Percentiles rank a stretch among this genome's conserved stretches.
Conservation (phyloP, 2,888 invertebrate genomes). For the Drosophila prolongata region DNA sequence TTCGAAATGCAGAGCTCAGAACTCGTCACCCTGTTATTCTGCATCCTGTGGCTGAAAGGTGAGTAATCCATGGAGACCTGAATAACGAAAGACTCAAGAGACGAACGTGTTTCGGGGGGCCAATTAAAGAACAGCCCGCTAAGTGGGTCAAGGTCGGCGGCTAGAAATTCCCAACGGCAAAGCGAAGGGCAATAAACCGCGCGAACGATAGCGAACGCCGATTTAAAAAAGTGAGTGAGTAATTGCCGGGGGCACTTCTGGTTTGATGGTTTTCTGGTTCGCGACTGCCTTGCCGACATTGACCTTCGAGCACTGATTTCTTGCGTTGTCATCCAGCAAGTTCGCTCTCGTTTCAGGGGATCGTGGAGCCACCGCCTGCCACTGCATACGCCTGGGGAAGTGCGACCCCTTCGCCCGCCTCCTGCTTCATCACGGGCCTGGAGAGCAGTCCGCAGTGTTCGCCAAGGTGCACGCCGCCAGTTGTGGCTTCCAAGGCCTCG, state of each 20-base stretch:
- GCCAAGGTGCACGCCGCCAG: constrained; percentile 65
- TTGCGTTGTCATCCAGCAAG: constrained; percentile 31
- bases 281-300: constrained; percentile 47
- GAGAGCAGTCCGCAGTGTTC: constrained; percentile 63
- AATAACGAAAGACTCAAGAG: constrained; percentile 60
- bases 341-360: constrained; percentile 37
- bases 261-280: constrained; percentile 49
- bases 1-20: constrained; percentile 44
- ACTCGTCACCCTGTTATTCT: constrained; percentile 16
- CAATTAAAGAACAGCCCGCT: constrained; percentile 54
- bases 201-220: constrained; percentile 31
- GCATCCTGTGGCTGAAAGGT: constrained; percentile 48
- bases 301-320: constrained; percentile 49
- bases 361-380: constrained; percentile 56
- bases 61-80: constrained; percentile 38
- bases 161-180: constrained; percentile 67
- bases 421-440: constrained; percentile 58
- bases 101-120: constrained; percentile 44
- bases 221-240: constrained; percentile 70
- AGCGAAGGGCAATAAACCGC: constrained; percentile 78
- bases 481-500: constrained; percentile 76
- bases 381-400: constrained; percentile 78
- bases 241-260: constrained; percentile 69
- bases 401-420: constrained; percentile 70
- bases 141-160: constrained; percentile 68